A percentile compares a stretch with the other conserved stretches of the same genome.
These are phyloP conservation scores for Dynastes hyllus DNA, from an alignment of 2,888 invertebrate species.

Conservation along the genomic window DNA sequence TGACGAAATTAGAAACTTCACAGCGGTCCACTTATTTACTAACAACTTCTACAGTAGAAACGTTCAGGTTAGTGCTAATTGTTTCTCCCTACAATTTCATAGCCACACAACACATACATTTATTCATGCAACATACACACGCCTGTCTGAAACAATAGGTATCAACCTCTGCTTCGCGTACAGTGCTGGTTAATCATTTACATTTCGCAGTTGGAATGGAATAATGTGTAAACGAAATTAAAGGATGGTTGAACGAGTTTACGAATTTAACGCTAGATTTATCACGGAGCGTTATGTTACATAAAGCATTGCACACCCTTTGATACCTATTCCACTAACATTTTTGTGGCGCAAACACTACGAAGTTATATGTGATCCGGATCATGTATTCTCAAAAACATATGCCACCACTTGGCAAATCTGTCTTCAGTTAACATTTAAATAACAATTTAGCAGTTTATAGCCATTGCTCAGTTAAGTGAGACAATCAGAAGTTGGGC, in stretches of 20 bases:
- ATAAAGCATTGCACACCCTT: background rate
- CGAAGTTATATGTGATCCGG: too few relatives aligned
- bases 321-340: too few relatives aligned
- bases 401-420: too few relatives aligned
- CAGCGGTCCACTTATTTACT: slow-evolving; percentile 78
- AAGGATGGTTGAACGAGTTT: background rate
- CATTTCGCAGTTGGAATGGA: background rate
- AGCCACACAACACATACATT: too few relatives aligned
- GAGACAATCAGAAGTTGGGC: too few relatives aligned
- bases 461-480: too few relatives aligned
- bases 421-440: too few relatives aligned
- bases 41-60: slow-evolving; percentile 83
- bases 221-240: slow-evolving; percentile 15
- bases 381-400: too few relatives aligned
- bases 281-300: background rate
- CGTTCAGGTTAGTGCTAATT: slow-evolving; percentile 74
- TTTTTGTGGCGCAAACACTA: too few relatives aligned
- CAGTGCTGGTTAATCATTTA: slow-evolving; percentile 3
- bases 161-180: background rate
- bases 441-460: too few relatives aligned
- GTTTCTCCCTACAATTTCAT: background rate
- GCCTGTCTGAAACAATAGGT: slow-evolving; percentile 1
- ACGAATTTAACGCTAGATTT: background rate
- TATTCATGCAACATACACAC: too few relatives aligned
- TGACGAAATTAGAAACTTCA: slow-evolving; percentile 80